Percentiles rank a stretch among this genome's conserved stretches.
Conservation (phyloP, 2,888 invertebrate species). For the Cotesia congregata region DNA sequence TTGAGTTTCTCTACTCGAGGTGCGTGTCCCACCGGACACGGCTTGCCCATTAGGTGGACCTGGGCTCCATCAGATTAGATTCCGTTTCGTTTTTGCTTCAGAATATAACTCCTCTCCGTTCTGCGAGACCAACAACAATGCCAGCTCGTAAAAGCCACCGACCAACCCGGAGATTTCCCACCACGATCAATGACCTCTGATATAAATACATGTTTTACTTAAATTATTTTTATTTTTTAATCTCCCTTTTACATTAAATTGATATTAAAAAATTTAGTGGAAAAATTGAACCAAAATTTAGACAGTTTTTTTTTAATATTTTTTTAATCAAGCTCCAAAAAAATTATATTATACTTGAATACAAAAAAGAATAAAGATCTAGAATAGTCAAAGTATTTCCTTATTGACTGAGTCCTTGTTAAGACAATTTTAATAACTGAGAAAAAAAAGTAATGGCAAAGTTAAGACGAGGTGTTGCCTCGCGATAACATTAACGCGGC, state of each 20-base stretch:
- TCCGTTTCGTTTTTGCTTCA: slow-evolving; percentile 57
- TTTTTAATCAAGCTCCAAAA: too few species aligned
- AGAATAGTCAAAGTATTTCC: not conserved
- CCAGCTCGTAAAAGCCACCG: slow-evolving; percentile 16
- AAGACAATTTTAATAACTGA: not conserved
- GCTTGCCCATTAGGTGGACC: slow-evolving; percentile 70
- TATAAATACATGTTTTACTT: slow-evolving; percentile 6
- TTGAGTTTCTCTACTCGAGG: slow-evolving; percentile 51
- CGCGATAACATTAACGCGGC: slow-evolving; percentile 50
- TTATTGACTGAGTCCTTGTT: slow-evolving; percentile 3
- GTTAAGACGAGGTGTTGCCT: slow-evolving; percentile 45
- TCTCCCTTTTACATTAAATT: not conserved
- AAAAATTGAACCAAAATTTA: too few species aligned
- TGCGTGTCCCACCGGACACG: slow-evolving; percentile 68
- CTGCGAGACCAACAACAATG: slow-evolving; percentile 1
- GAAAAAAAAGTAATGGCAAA: slow-evolving; percentile 22
- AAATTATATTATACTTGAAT: too few species aligned
- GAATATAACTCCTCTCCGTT: slow-evolving; percentile 28
- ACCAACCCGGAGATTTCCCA: slow-evolving; percentile 11
- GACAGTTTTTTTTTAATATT: too few species aligned
- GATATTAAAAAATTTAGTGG: too few species aligned
- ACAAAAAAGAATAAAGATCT: too few species aligned
- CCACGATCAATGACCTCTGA: slow-evolving; percentile 25
- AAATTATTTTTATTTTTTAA: slow-evolving; percentile 12
- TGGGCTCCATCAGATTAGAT: slow-evolving; percentile 69